Conservation (phyloP, 2,113 vertebrate genomes). For the Eupsittula cactorum region DNA sequence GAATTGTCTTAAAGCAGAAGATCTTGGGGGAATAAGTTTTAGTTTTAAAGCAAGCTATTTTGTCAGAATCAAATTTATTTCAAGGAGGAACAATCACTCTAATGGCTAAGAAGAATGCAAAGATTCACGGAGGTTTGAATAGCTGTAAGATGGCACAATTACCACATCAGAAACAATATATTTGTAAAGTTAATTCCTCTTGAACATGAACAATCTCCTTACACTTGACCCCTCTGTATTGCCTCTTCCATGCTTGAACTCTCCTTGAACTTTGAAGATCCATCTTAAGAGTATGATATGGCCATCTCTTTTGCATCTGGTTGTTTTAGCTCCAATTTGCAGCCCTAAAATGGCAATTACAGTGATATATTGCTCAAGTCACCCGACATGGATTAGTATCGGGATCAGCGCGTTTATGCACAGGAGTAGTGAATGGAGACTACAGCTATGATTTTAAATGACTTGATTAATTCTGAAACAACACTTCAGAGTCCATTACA, state of each 20-base stretch:
- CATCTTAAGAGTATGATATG: slow-evolving; percentile 80
- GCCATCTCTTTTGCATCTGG: slow-evolving; percentile 94
- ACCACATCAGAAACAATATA: slow-evolving; percentile 93
- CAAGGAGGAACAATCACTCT: slow-evolving; percentile 74
- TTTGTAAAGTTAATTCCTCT: slow-evolving; percentile 93
- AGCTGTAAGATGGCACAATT: slow-evolving; percentile 93
- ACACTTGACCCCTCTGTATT: slow-evolving; percentile 88
- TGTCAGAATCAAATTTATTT: slow-evolving; percentile 82
- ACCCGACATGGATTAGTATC: slow-evolving; percentile 85
- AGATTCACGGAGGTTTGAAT: slow-evolving; percentile 91
- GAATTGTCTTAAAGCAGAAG: slow-evolving; percentile 48
- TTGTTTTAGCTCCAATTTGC: slow-evolving; percentile 98
- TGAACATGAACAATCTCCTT: slow-evolving; percentile 84
- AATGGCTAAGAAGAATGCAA: slow-evolving; percentile 86
- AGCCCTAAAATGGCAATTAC: slow-evolving; percentile 93
- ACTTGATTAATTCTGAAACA: slow-evolving; percentile 87
- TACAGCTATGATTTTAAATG: slow-evolving; percentile 85
- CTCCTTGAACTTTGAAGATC: slow-evolving; percentile 95
- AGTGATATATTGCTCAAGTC: slow-evolving; percentile 91
- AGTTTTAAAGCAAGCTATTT: slow-evolving; percentile 79
- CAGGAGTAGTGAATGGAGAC: slow-evolving; percentile 79
- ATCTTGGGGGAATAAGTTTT: slow-evolving; percentile 69
- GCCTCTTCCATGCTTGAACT: slow-evolving; percentile 94
- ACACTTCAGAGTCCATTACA: slow-evolving; percentile 84
- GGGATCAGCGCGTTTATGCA: slow-evolving; percentile 87